Percentiles rank a stretch among this genome's conserved stretches.
Conservation (phyloP, 2,888 invertebrate genomes). For the Acronicta aceris region DNA sequence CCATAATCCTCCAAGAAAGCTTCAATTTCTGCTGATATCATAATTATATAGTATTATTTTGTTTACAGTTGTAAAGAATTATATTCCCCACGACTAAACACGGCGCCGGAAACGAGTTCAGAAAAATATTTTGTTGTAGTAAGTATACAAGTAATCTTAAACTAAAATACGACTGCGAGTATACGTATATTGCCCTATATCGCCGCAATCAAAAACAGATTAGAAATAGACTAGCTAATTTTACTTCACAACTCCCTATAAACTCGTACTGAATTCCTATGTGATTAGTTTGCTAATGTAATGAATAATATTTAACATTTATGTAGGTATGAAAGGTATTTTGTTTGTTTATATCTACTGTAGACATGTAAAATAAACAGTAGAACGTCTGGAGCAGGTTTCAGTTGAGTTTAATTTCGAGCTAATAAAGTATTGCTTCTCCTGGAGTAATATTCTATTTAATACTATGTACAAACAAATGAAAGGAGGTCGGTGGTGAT, state of each 20-base stretch:
- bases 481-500: conserved; percentile 13
- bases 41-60: conserved; percentile 15
- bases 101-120: conserved; percentile 27
- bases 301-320: too few relatives aligned
- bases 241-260: conserved; percentile 4
- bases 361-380: conserved; percentile 40
- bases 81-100: conserved; percentile 32
- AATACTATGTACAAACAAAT: conserved; percentile 1
- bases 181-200: neutral
- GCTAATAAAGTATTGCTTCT: conserved; percentile 25
- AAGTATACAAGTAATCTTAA: conserved; percentile 38
- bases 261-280: conserved; percentile 11
- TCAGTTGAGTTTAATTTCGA: conserved; percentile 13
- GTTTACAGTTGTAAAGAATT: conserved; percentile 54
- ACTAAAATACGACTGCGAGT: conserved; percentile 1
- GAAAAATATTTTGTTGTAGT: conserved; percentile 54
- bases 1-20: too few relatives aligned
- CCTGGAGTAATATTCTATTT: conserved; percentile 13
- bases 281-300: conserved; percentile 10
- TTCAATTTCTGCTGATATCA: too few relatives aligned
- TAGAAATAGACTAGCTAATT: neutral
- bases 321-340: conserved; percentile 3
- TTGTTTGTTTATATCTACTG: conserved; percentile 44
- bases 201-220: conserved; percentile 11
- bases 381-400: conserved; percentile 29